A percentile compares a stretch with the other conserved stretches of the same genome.
These are phyloP conservation scores for Phrixothrix hirtus DNA, from an alignment of 2,888 invertebrate species.

Conservation along the genomic window DNA sequence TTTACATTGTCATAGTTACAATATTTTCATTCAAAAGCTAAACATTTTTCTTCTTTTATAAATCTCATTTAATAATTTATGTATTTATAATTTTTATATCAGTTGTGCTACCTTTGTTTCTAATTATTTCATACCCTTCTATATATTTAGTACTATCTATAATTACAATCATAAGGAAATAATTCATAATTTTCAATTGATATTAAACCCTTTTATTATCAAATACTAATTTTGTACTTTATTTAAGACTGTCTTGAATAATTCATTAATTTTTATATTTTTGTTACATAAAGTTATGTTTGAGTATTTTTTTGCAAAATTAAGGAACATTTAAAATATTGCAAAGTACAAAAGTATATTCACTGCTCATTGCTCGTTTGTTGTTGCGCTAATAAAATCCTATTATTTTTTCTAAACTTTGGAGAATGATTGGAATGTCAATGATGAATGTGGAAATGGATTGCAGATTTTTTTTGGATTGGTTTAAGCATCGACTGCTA, in stretches of 20 bases:
- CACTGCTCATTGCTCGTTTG: too few species aligned
- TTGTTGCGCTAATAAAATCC: too few species aligned
- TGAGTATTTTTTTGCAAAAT: too few species aligned
- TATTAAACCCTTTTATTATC: not conserved
- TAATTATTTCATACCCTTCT: conserved; percentile 4
- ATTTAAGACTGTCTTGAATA: conserved; percentile 1
- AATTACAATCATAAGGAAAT: not conserved
- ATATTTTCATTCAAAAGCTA: conserved; percentile 18
- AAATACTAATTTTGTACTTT: conserved; percentile 12
- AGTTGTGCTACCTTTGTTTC: conserved; percentile 24
- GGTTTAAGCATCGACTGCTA: too few species aligned
- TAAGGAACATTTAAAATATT: too few species aligned
- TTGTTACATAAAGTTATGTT: too few species aligned
- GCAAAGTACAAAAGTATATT: too few species aligned
- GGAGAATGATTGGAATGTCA: too few species aligned
- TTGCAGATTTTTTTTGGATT: too few species aligned
- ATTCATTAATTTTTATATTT: too few species aligned
- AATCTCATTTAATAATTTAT: conserved; percentile 16
- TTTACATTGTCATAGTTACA: conserved; percentile 24
- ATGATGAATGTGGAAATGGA: too few species aligned
- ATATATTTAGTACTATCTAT: not conserved
- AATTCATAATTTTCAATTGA: not conserved
- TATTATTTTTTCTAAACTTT: too few species aligned
- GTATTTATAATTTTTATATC: conserved; percentile 9
- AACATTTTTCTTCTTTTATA: conserved; percentile 15